These are phyloP conservation scores for Nerophis ophidion DNA, from an alignment of 2,113 vertebrate species.

Conservation along the genomic window DNA sequence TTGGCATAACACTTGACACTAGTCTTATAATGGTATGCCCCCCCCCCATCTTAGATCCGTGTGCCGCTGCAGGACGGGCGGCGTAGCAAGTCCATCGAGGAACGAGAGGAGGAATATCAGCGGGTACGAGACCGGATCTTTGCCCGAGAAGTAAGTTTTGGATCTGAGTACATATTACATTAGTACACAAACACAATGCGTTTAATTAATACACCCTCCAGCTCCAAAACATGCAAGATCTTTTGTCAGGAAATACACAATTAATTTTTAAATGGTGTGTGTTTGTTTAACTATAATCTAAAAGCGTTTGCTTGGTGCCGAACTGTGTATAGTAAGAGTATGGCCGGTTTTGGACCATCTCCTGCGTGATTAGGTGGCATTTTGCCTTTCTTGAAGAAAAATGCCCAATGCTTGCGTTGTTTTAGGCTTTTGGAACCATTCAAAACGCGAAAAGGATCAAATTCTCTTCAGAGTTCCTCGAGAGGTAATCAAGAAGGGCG, in stretches of 20 bases:
- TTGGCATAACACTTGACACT: too few species aligned
- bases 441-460: too few species aligned
- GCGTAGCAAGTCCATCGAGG: slow-evolving; percentile 98
- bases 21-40: not conserved
- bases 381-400: too few species aligned
- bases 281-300: too few species aligned
- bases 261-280: not conserved
- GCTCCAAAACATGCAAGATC: not conserved
- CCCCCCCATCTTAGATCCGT: slow-evolving; percentile 80
- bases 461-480: too few species aligned
- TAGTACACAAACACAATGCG: not conserved
- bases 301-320: too few species aligned
- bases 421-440: too few species aligned
- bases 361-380: too few species aligned
- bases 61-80: slow-evolving; percentile 97
- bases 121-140: slow-evolving; percentile 97
- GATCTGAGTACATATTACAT: slow-evolving; percentile 8
- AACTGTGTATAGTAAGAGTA: too few species aligned
- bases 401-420: too few species aligned
- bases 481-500: too few species aligned
- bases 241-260: not conserved
- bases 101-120: slow-evolving; percentile 97
- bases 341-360: too few species aligned
- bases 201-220: not conserved
- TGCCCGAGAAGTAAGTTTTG: slow-evolving; percentile 91